These are phyloP conservation scores for Mimas tiliae DNA, from an alignment of 2,888 invertebrate genomes.

Conservation along the genomic window DNA sequence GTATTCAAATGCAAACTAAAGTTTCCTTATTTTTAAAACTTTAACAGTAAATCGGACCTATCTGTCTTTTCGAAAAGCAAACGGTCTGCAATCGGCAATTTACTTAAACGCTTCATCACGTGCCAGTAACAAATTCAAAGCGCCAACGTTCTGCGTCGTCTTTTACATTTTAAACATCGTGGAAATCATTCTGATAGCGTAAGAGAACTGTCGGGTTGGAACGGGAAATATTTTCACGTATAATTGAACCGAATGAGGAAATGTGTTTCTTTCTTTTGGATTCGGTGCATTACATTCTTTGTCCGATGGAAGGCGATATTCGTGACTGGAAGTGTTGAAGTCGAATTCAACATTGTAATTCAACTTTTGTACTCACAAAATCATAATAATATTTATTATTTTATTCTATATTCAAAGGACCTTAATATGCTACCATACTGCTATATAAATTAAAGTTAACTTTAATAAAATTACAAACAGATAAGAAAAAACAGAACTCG, in stretches of 20 bases:
- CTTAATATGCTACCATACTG: too few relatives aligned
- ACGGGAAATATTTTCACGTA: constrained; percentile 40
- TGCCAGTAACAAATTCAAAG: constrained; percentile 60
- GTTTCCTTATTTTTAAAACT: constrained; percentile 11
- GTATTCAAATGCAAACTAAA: background rate
- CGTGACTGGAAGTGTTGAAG: background rate
- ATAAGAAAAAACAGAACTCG: too few relatives aligned
- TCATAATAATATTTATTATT: too few relatives aligned
- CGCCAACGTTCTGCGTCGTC: constrained; percentile 38
- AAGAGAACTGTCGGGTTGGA: constrained; percentile 34
- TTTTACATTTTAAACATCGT: constrained; percentile 58
- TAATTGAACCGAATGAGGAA: constrained; percentile 29
- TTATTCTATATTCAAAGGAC: too few relatives aligned
- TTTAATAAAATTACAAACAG: too few relatives aligned
- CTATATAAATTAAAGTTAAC: too few relatives aligned
- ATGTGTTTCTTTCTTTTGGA: constrained; percentile 7
- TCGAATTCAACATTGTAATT: too few relatives aligned
- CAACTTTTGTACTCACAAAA: too few relatives aligned
- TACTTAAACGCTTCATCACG: constrained; percentile 56
- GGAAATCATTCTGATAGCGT: constrained; percentile 45
- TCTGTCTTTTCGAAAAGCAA: constrained; percentile 24
- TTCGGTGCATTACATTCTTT: constrained; percentile 11
- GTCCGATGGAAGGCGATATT: background rate
- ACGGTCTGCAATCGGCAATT: constrained; percentile 43
- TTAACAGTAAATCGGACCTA: constrained; percentile 18